These are phyloP conservation scores for Sebastes nivosus DNA, from an alignment of 2,797 vertebrate genomes.

Conservation along the genomic window DNA sequence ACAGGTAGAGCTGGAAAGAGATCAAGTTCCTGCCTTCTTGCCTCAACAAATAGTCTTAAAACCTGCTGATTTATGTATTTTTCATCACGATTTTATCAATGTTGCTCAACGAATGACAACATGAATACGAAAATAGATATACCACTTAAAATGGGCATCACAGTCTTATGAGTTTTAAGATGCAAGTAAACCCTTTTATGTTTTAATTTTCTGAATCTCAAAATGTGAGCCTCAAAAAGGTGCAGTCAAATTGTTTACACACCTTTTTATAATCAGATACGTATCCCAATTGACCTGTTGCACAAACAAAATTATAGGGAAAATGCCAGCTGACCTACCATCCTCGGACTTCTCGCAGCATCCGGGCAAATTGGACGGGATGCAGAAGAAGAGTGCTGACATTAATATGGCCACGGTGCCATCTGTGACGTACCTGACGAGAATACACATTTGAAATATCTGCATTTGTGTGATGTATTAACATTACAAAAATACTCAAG, in stretches of 20 bases:
- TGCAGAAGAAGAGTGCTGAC: constrained; percentile 82
- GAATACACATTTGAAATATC: not conserved
- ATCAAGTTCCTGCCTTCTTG: not conserved
- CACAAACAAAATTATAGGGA: not conserved
- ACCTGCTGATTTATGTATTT: not conserved
- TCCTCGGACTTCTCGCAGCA: not conserved
- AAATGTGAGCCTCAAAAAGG: not conserved
- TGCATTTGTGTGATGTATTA: not conserved
- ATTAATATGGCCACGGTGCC: constrained; percentile 88
- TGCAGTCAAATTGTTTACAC: not conserved
- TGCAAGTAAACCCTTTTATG: not conserved
- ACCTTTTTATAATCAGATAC: not conserved
- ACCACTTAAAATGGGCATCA: not conserved
- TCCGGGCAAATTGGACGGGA: constrained; percentile 79
- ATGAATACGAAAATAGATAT: not conserved
- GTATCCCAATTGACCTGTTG: not conserved
- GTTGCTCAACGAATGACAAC: not conserved
- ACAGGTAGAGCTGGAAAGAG: not conserved
- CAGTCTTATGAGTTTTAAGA: not conserved
- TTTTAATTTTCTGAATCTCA: not conserved
- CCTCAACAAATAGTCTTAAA: not conserved
- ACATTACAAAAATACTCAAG: not conserved
- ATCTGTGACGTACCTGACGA: constrained; percentile 85
- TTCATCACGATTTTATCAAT: not conserved
- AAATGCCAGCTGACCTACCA: constrained; percentile 20